Percentiles rank a stretch among this genome's conserved stretches.
These are phyloP conservation scores for Enteromius afrohamiltoni DNA, from an alignment of 2,797 vertebrate species.

Conservation along the genomic window DNA sequence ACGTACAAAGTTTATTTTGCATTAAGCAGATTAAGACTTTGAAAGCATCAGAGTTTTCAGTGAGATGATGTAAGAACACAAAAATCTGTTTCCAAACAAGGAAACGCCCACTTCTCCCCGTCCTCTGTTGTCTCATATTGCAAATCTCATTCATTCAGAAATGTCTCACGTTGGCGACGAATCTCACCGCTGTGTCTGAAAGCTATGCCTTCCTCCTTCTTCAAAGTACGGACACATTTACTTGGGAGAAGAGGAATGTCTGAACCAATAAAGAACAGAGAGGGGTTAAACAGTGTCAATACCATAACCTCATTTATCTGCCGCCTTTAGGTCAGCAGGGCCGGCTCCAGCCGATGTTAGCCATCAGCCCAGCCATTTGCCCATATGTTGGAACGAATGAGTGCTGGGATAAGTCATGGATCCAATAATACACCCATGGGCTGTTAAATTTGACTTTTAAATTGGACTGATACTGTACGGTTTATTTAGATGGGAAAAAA, in stretches of 20 bases:
- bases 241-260: constrained; percentile 45
- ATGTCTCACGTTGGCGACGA: constrained; percentile 68
- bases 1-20: not conserved
- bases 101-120: not conserved
- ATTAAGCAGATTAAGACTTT: not conserved
- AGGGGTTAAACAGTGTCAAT: constrained; percentile 37
- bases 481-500: not conserved
- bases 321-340: not conserved
- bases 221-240: constrained; percentile 65
- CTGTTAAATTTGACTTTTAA: constrained; percentile 13
- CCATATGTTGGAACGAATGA: constrained; percentile 19
- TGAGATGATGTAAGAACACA: not conserved
- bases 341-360: not conserved
- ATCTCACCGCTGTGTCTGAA: constrained; percentile 68
- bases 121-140: constrained; percentile 53
- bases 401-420: constrained; percentile 36
- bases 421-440: constrained; percentile 30
- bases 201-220: constrained; percentile 63
- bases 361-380: constrained; percentile 2
- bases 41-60: not conserved
- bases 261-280: constrained; percentile 52
- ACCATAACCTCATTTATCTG: constrained; percentile 11
- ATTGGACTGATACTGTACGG: not conserved
- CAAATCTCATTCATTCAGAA: constrained; percentile 70
- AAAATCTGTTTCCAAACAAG: constrained; percentile 15